Percentiles rank a stretch among this genome's conserved stretches.
Conservation (phyloP, 2,797 vertebrate species). For the Pygocentrus nattereri region DNA sequence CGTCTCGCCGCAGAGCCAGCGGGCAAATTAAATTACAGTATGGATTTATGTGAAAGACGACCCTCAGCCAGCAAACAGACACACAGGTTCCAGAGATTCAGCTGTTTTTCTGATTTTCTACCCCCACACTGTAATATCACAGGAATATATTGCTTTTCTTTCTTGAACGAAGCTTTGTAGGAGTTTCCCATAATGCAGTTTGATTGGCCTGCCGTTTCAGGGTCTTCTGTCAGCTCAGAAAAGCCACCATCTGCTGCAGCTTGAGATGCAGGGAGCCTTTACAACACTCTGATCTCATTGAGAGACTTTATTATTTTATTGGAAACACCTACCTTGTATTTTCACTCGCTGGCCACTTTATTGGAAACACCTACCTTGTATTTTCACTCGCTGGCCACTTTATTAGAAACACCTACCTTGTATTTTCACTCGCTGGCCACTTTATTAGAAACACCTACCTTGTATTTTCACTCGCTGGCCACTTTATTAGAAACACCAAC, state of each 20-base stretch:
- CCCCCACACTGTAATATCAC: neutral
- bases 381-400: neutral
- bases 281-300: neutral
- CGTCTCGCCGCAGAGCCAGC: neutral
- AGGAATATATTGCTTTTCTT: neutral
- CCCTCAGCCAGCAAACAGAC: neutral
- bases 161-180: neutral
- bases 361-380: neutral
- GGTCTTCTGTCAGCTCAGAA: neutral
- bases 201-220: neutral
- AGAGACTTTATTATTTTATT: neutral
- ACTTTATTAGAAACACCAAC: too few relatives aligned
- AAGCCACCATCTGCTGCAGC: conserved; percentile 3
- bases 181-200: conserved; percentile 15
- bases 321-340: neutral
- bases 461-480: neutral
- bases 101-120: neutral
- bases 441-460: neutral
- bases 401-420: neutral
- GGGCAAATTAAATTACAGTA: conserved; percentile 10
- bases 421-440: too few relatives aligned
- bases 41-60: conserved; percentile 6
- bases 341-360: neutral
- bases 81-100: neutral
- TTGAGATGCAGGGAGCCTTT: neutral